phyloP scores from a whole-genome alignment of 2,797 vertebrate genomes.

The Anguilla pacifica region DNA sequence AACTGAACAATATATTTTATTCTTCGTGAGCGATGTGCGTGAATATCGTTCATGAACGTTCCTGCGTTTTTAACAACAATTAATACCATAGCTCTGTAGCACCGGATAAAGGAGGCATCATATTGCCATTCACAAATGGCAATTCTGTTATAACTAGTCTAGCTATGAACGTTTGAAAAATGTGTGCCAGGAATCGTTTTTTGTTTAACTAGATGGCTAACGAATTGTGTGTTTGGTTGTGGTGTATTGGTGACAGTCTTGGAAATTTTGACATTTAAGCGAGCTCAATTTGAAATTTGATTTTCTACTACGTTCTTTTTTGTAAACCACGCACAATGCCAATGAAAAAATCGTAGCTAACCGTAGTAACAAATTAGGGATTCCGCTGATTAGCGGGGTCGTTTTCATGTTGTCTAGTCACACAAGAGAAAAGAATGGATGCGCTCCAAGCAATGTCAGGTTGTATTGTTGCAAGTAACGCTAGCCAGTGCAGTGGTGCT shows the following conservation, averaged over 20 bases:
- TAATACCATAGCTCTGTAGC: background rate
- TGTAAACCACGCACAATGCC: background rate
- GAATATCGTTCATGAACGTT: no score
- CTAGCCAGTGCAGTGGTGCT: background rate
- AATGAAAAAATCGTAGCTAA: background rate
- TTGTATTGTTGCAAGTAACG: background rate
- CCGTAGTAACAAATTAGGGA: background rate
- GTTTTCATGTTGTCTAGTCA: background rate
- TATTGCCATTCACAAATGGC: background rate
- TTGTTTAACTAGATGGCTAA: background rate
- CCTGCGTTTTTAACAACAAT: background rate
- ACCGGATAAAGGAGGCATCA: background rate
- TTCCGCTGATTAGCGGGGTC: background rate
- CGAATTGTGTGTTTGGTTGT: background rate
- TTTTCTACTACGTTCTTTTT: background rate
- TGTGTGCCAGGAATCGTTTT: background rate
- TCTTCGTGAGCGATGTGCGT: background rate
- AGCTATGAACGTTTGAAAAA: background rate
- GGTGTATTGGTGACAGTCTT: background rate
- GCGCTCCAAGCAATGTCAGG: background rate
- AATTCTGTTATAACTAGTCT: background rate
- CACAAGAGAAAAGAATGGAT: background rate
- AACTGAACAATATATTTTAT: background rate
- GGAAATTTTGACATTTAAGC: background rate
- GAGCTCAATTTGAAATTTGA: background rate